These are phyloP conservation scores for Callocephalon fimbriatum DNA, from an alignment of 2,113 vertebrate genomes.

Conservation along the genomic window DNA sequence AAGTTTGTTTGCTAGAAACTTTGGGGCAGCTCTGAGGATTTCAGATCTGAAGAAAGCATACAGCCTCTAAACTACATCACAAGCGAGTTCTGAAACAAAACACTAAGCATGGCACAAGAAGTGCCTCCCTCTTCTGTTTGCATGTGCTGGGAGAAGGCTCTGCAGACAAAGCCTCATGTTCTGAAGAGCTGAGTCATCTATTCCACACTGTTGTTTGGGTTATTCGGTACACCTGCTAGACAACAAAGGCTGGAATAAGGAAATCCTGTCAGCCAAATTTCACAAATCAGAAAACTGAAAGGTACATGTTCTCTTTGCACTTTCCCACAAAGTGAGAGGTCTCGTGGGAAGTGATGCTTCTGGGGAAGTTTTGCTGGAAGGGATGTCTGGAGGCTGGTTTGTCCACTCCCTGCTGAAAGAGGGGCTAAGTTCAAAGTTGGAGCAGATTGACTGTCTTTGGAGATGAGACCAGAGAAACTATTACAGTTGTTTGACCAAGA, in stretches of 20 bases:
- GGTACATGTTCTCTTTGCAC: not conserved
- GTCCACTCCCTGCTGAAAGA: not conserved
- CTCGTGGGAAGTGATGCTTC: not conserved
- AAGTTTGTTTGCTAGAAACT: constrained; percentile 59
- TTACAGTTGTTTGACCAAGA: not conserved
- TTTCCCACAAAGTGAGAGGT: not conserved
- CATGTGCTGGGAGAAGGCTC: not conserved
- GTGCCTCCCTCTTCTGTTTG: not conserved
- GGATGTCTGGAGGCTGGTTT: not conserved
- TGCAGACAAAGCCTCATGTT: not conserved
- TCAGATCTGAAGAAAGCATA: not conserved
- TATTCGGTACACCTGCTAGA: not conserved
- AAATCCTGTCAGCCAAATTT: not conserved
- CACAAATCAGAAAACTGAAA: not conserved
- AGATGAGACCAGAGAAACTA: not conserved
- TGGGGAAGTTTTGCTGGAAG: not conserved
- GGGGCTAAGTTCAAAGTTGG: not conserved
- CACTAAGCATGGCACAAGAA: not conserved
- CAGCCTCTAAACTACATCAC: not conserved
- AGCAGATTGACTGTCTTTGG: not conserved
- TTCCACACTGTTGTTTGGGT: not conserved
- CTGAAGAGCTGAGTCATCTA: constrained; percentile 19
- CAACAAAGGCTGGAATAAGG: not conserved
- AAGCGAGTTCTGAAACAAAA: not conserved
- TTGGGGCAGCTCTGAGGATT: not conserved